Conservation (phyloP, 92 coral and sea anemone species). For the Micromussa lordhowensis region DNA sequence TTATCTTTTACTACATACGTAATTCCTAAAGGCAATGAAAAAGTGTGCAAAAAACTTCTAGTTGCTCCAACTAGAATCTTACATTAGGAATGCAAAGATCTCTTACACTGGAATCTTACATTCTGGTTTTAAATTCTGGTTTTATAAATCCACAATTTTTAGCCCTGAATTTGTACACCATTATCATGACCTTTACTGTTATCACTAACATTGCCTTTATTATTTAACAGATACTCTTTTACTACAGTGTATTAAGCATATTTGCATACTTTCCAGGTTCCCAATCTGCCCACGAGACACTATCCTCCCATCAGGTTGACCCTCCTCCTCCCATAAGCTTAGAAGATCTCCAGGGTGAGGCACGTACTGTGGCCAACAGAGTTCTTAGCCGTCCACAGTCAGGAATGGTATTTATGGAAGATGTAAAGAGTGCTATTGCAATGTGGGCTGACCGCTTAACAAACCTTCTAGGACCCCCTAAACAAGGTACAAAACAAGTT, state of each 20-base stretch:
- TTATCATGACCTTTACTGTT: neutral
- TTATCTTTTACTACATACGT: too few relatives aligned
- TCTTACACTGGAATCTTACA: too few relatives aligned
- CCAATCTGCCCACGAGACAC: neutral
- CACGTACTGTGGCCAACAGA: conserved; percentile 67
- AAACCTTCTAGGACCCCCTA: conserved; percentile 82
- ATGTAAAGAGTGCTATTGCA: conserved; percentile 84
- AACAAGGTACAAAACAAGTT: conserved; percentile 64
- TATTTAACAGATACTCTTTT: neutral
- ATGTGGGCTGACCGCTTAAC: conserved; percentile 93
- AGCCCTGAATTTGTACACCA: neutral
- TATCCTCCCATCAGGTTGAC: conserved; percentile 17
- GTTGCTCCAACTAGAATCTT: too few relatives aligned
- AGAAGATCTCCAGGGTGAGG: conserved; percentile 78
- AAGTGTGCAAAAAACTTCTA: too few relatives aligned
- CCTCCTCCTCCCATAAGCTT: conserved; percentile 86
- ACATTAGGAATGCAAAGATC: too few relatives aligned
- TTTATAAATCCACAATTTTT: too few relatives aligned
- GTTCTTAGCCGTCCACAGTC: conserved; percentile 89
- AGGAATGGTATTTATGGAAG: conserved; percentile 78
- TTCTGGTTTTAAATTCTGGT: too few relatives aligned
- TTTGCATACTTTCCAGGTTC: neutral
- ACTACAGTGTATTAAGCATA: neutral
- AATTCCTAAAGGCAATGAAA: too few relatives aligned
- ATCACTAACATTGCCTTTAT: neutral